Evolutionary conservation across 2,888 invertebrate genomes (phyloP), one percentile per base, ranked within the genome.

Genomic region (Cryptocephalus primarius): DNA sequence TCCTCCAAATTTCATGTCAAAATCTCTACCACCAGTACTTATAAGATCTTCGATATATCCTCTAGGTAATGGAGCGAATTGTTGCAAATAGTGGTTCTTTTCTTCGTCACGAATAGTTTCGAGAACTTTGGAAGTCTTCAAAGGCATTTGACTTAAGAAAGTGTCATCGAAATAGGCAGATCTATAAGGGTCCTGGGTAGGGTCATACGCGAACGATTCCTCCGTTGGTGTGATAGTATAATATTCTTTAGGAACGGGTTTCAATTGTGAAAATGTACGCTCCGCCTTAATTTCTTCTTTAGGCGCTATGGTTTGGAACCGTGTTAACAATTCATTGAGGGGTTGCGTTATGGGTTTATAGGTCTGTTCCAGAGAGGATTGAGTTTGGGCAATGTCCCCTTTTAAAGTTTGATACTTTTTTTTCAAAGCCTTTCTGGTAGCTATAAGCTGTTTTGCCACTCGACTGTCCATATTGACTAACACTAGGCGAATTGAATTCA

Each of bases 281-380:
- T 22, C 22, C 22, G 22, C 10, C 9, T 12, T 22, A 40, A 40
- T 2, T 22, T 22, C 22, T 22, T 22, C 22, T 22, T 22, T 22
- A 22, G 22, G 22, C 6, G 22, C 2, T 22, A 22, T 22, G 22
- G 22, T 22, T 22, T 22, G 2, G 6, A 22, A 22, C 22, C 6
- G 22, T 22, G 22, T 22, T 22, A 22, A 22, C 22, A 44, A 34
- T 42, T 47, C 42, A 33, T 49, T 42, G 2, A 47, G 42, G 1
- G 49, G 47, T 45, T 50, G 31, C 2, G 44, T 50, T 42, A 50
- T 39, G 11, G 45, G 43, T 47, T 42, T 40, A 32, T 45, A 50
- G 1, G 39, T 11, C 39, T 47, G 44, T 32, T 47, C 43, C 10
- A 43, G 39, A 14, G 36, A n/a, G 4, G 32, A 11, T 40, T 48